phyloP scores from a whole-genome alignment of 2,888 invertebrate species.

The Synanthedon tipuliformis region DNA sequence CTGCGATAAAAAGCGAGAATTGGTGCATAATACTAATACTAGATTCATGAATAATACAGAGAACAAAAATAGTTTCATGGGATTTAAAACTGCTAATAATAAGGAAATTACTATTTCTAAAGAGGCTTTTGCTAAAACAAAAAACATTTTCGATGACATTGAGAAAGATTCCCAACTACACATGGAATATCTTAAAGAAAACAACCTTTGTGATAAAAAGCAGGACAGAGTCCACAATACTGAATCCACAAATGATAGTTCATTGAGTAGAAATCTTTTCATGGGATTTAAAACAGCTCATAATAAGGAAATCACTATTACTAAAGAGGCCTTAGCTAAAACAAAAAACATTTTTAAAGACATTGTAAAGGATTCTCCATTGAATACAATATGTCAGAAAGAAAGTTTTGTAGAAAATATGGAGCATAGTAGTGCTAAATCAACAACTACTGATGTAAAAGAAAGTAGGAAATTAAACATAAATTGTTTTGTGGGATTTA shows the following conservation, averaged over 20 bases:
- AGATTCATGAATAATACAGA: not conserved
- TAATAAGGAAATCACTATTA: conserved; percentile 37
- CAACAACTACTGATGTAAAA: not conserved
- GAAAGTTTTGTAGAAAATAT: conserved; percentile 18
- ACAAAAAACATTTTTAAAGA: conserved; percentile 28
- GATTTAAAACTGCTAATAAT: conserved; percentile 39
- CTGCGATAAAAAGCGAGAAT: not conserved
- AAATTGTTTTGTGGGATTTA: conserved; percentile 19
- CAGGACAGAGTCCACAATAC: too few relatives aligned
- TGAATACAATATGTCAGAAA: conserved; percentile 34
- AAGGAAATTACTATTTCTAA: conserved; percentile 36
- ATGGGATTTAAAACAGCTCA: conserved; percentile 34
- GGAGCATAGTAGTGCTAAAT: too few relatives aligned
- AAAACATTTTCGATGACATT: conserved; percentile 25
- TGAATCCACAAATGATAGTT: conserved; percentile 12
- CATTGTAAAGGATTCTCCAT: conserved; percentile 14
- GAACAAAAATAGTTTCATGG: conserved; percentile 11
- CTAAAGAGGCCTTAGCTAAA: conserved; percentile 24
- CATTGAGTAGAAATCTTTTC: conserved; percentile 3
- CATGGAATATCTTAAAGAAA: not conserved
- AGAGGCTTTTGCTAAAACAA: conserved; percentile 23
- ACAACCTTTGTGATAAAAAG: not conserved
- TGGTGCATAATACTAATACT: not conserved
- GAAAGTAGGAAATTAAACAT: not conserved
- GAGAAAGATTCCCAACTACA: not conserved